These are phyloP conservation scores for Chaenogobius annularis DNA, from an alignment of 2,113 vertebrate genomes.

Conservation along the genomic window DNA sequence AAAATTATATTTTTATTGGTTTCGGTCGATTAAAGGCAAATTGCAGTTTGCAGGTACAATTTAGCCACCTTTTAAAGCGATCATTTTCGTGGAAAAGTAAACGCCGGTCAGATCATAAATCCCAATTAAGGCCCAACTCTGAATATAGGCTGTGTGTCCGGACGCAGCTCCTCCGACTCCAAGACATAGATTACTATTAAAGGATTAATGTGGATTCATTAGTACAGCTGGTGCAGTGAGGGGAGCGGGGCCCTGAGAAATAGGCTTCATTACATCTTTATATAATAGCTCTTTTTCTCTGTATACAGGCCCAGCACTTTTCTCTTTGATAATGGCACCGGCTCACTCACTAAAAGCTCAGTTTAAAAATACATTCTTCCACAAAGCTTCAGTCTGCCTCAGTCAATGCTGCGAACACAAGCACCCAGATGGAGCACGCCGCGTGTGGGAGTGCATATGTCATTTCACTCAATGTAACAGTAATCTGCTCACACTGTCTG, in stretches of 20 bases:
- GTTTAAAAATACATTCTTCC: slow-evolving; percentile 52
- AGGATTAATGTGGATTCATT: slow-evolving; percentile 46
- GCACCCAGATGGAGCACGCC: slow-evolving; percentile 8
- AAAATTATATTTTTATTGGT: neutral
- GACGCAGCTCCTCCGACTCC: slow-evolving; percentile 23
- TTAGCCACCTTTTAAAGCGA: neutral
- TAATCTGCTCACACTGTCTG: neutral
- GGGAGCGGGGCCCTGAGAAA: slow-evolving; percentile 14
- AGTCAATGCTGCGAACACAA: slow-evolving; percentile 6
- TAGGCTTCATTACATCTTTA: slow-evolving; percentile 27
- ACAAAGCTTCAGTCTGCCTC: slow-evolving; percentile 26
- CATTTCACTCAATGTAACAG: slow-evolving; percentile 12
- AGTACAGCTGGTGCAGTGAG: slow-evolving; percentile 23
- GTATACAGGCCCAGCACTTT: slow-evolving; percentile 5
- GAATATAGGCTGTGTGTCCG: slow-evolving; percentile 15
- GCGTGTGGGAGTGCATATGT: slow-evolving; percentile 9
- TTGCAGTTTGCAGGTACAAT: slow-evolving; percentile 1
- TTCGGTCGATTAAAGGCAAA: slow-evolving; percentile 1
- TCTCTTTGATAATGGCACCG: slow-evolving; percentile 15
- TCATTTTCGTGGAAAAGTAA: neutral
- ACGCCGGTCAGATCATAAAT: neutral
- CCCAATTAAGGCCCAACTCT: slow-evolving; percentile 2
- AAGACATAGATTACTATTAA: slow-evolving; percentile 58
- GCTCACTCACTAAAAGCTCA: slow-evolving; percentile 31
- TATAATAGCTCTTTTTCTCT: slow-evolving; percentile 14